Conservation (phyloP, 2,888 invertebrate species). For the Acrobasis suavella region DNA sequence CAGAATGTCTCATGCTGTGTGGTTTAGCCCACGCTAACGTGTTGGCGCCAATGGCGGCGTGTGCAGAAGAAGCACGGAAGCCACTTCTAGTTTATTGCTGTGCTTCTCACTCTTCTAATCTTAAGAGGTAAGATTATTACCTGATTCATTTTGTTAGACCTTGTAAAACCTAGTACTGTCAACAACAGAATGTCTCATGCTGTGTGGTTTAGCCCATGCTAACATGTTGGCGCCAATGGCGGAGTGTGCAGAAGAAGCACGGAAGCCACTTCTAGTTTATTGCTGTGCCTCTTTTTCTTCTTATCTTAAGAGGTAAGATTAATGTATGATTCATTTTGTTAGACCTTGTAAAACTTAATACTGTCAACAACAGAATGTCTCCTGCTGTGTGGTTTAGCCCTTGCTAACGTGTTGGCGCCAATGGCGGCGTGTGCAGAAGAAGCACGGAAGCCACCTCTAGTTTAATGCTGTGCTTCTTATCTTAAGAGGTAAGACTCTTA, state of each 20-base stretch:
- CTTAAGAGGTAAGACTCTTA: constrained; percentile 84
- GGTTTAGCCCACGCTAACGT: constrained; percentile 88
- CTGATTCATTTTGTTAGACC: too few species aligned
- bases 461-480: constrained; percentile 87
- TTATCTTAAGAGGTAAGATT: constrained; percentile 87
- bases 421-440: constrained; percentile 85
- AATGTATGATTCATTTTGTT: too few species aligned
- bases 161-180: too few species aligned
- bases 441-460: constrained; percentile 83
- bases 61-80: constrained; percentile 77
- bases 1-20: constrained; percentile 88
- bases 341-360: too few species aligned
- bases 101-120: constrained; percentile 85
- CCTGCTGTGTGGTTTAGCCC: constrained; percentile 86
- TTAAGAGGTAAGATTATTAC: constrained; percentile 87
- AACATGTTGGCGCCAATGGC: constrained; percentile 88
- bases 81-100: constrained; percentile 89
- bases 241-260: constrained; percentile 82
- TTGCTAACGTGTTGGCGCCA: constrained; percentile 87
- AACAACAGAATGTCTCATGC: constrained; percentile 89
- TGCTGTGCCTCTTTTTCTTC: constrained; percentile 85
- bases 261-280: constrained; percentile 87
- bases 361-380: constrained; percentile 90
- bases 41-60: constrained; percentile 87
- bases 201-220: constrained; percentile 86